phyloP scores from a whole-genome alignment of 2,888 invertebrate species.

The Sphecodes monilicornis region DNA sequence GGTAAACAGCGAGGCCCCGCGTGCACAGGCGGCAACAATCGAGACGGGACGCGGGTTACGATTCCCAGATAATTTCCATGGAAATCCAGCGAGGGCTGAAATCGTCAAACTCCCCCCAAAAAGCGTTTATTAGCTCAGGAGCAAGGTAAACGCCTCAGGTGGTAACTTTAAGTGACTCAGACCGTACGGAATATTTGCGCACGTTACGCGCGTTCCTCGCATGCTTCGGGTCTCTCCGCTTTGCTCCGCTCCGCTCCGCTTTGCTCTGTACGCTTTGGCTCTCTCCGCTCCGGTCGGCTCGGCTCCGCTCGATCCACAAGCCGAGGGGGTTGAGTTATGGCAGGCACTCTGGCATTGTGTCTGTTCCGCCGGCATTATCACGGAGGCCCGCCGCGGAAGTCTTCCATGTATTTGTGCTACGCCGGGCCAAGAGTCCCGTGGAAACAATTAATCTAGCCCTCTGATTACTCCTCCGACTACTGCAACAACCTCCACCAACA shows the following conservation, averaged over 20 bases:
- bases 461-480: constrained; percentile 80
- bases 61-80: constrained; percentile 55
- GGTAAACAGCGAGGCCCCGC: constrained; percentile 33
- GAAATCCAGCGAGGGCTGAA: constrained; percentile 32
- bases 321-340: constrained; percentile 67
- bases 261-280: not conserved
- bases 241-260: not conserved
- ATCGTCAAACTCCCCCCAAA: constrained; percentile 51
- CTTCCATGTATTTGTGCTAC: constrained; percentile 71
- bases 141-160: constrained; percentile 61
- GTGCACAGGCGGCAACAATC: constrained; percentile 37
- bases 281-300: not conserved
- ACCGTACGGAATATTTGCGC: constrained; percentile 60
- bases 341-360: constrained; percentile 70
- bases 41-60: constrained; percentile 35
- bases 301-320: not conserved
- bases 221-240: not conserved
- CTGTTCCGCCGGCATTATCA: constrained; percentile 70
- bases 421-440: constrained; percentile 80
- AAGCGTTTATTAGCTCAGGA: constrained; percentile 59
- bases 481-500: constrained; percentile 52
- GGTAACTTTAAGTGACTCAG: constrained; percentile 60
- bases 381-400: constrained; percentile 65
- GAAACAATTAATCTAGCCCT: constrained; percentile 84
- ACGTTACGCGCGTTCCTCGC: constrained; percentile 35